Conservation (phyloP, 2,113 vertebrate genomes). For the Halichoerus grypus region DNA sequence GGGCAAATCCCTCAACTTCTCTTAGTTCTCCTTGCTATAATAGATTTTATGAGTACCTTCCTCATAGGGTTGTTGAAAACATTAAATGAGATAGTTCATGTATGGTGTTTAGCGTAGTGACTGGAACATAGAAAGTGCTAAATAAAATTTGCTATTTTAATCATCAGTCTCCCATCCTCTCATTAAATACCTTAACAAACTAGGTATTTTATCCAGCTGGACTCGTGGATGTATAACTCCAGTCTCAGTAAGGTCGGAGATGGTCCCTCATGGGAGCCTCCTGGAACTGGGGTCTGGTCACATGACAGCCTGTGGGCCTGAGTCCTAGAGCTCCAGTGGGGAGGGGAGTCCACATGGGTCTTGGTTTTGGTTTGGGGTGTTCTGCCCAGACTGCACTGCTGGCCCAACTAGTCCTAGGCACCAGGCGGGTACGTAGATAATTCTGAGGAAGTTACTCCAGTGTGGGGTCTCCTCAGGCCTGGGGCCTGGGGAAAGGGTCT, state of each 20-base stretch:
- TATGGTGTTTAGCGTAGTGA: not conserved
- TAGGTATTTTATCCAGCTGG: not conserved
- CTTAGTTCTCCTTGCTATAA: not conserved
- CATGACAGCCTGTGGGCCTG: not conserved
- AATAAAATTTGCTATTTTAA: slow-evolving; percentile 22
- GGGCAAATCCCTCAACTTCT: not conserved
- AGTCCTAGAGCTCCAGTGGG: not conserved
- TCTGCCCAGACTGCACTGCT: not conserved
- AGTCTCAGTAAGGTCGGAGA: not conserved
- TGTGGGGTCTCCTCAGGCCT: not conserved
- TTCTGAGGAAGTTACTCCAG: not conserved
- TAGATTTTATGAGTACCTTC: not conserved
- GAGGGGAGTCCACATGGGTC: not conserved
- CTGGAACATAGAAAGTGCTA: not conserved
- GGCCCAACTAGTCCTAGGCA: not conserved
- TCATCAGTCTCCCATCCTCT: not conserved
- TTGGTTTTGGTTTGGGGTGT: not conserved
- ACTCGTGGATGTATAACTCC: not conserved
- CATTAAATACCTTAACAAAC: slow-evolving; percentile 6
- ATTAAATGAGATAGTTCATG: not conserved
- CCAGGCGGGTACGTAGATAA: not conserved
- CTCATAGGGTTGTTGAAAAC: not conserved
- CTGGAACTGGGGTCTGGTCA: not conserved
- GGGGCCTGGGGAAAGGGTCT: not conserved
- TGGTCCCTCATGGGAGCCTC: not conserved